These are phyloP conservation scores for Eunapius fragilis DNA, from an alignment of 37 sponge, comb jelly and placozoan species.

Conservation along the genomic window DNA sequence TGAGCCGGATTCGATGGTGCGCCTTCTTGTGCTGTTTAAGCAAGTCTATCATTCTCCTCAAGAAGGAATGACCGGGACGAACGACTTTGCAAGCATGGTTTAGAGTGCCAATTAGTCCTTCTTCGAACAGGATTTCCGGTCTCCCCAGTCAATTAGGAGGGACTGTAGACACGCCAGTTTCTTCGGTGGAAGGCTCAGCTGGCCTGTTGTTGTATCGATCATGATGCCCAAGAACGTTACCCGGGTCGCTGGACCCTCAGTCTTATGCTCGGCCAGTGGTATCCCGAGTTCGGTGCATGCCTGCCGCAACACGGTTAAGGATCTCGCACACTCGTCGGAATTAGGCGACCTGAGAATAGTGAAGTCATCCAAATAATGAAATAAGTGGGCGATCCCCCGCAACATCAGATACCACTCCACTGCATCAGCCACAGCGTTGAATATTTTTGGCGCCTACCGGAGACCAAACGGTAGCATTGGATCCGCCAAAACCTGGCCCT, in stretches of 20 bases:
- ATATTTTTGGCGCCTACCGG: slow-evolving; percentile 38
- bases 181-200: slow-evolving; percentile 29
- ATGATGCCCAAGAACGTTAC: slow-evolving; percentile 40
- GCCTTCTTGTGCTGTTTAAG: neutral
- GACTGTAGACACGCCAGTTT: slow-evolving; percentile 20
- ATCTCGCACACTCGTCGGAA: neutral
- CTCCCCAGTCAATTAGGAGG: neutral
- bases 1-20: slow-evolving; percentile 11
- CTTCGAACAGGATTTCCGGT: slow-evolving; percentile 9
- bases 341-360: neutral
- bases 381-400: slow-evolving; percentile 3
- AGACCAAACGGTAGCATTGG: slow-evolving; percentile 37
- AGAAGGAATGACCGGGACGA: slow-evolving; percentile 21
- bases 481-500: slow-evolving; percentile 16
- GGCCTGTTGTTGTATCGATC: slow-evolving; percentile 6
- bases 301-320: neutral
- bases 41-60: neutral
- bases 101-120: slow-evolving; percentile 23
- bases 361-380: slow-evolving; percentile 44
- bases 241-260: slow-evolving; percentile 24
- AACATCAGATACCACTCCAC: slow-evolving; percentile 9
- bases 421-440: slow-evolving; percentile 42
- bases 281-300: slow-evolving; percentile 18
- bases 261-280: slow-evolving; percentile 41
- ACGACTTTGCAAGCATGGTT: slow-evolving; percentile 44